Base-by-base conservation (phyloP, 2,113 vertebrate genomes). In the Odontesthes bonariensis region DNA sequence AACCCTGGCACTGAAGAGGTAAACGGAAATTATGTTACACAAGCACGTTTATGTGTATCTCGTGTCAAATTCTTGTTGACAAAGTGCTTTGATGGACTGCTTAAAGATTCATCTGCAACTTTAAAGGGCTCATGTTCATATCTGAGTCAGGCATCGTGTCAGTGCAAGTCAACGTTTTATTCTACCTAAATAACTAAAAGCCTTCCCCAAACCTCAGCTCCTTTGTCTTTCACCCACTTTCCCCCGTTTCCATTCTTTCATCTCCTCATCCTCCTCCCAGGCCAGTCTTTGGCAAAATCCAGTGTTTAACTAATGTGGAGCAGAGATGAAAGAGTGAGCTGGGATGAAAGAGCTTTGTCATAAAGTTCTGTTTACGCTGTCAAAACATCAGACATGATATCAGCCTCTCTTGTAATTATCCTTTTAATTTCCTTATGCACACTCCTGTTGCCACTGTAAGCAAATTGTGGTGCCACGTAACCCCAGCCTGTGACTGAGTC, bases 331-430 rank as follows among this genome's bases (percentile, higher is more conserved):
- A 89, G 74, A 60, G 51, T 0, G 63, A 68, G 53, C 54, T 1
- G 1, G 40, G 74, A 90, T 77, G 65, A 88, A 73, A 86, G 81
- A 54, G 46, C 51, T 57, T 38, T 31, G 63, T 80, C 74, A 79
- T 67, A 33, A 76, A 70, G 75, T 53, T 17, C 3, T 65, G 75
- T 88, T 90, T 88, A 86, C 7, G n/a, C 69, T 61, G 49, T 71
- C 65, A 51, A 57, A 72, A 53, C 82, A 69, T 73, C 71, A 67
- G 58, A 67, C 70, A 4, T 38, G 44, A 72, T 33, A 38, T 73
- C 42, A 35, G 46, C 40, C 59, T 55, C 27, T 65, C 85, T 59
- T 81, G 65, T 81, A 77, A 83, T 83, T 79, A 79, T 49, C 42
- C 8, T 80, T 84, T 79, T 61, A 59, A 85, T 88, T 62, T 70